Evolutionary conservation across 2,888 invertebrate genomes (phyloP).

Genomic region (Sinelater perroti): DNA sequence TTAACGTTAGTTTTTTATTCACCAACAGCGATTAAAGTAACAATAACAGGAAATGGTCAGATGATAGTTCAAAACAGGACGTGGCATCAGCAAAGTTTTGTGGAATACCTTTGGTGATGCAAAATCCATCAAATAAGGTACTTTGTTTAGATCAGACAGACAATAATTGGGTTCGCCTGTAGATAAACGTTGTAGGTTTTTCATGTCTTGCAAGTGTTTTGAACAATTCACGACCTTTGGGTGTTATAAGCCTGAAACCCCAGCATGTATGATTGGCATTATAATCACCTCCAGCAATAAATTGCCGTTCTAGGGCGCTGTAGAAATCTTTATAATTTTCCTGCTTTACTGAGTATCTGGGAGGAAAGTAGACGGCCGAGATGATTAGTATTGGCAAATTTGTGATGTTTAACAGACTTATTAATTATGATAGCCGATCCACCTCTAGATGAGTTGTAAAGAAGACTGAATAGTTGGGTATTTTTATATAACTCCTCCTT

Average conservation of each 20-base stretch:
- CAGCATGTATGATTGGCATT: slow-evolving; percentile 17
- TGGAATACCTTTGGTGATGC: not conserved
- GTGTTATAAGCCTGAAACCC: slow-evolving; percentile 20
- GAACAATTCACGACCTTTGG: slow-evolving; percentile 20
- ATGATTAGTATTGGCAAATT: too few species aligned
- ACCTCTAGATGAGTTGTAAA: too few species aligned
- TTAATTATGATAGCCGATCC: too few species aligned
- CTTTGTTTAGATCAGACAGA: slow-evolving; percentile 37
- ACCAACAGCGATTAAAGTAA: too few species aligned
- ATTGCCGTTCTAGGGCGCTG: slow-evolving; percentile 13
- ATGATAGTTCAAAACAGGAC: too few species aligned
- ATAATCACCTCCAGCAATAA: slow-evolving; percentile 18
- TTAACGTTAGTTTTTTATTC: too few species aligned
- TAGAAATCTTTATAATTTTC: slow-evolving; percentile 21
- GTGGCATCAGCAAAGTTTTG: too few species aligned
- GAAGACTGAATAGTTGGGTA: too few species aligned
- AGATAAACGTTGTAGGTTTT: slow-evolving; percentile 21
- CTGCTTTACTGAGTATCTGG: not conserved
- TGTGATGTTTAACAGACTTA: too few species aligned
- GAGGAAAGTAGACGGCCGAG: slow-evolving; percentile 1
- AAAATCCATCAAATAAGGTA: slow-evolving; percentile 41
- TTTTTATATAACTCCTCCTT: too few species aligned
- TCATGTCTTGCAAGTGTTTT: slow-evolving; percentile 13
- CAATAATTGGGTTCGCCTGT: slow-evolving; percentile 41
- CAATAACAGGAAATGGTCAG: too few species aligned